phyloP scores from a whole-genome alignment of 2,888 invertebrate species.

The Automeris io region DNA sequence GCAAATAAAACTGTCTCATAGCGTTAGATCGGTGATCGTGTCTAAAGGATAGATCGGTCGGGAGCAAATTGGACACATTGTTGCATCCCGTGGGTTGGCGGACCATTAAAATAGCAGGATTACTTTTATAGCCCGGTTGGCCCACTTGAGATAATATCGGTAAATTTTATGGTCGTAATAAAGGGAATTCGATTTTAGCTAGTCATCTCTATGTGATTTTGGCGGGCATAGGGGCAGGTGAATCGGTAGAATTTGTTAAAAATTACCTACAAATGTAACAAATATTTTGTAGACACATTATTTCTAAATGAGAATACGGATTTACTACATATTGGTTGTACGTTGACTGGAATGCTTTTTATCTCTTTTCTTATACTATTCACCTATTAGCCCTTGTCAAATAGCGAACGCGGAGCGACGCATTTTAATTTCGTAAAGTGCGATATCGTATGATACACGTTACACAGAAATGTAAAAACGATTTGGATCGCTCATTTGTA shows the following conservation, averaged over 20 bases:
- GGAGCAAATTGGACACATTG: slow-evolving; percentile 59
- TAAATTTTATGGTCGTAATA: slow-evolving; percentile 72
- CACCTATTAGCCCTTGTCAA: too few relatives aligned
- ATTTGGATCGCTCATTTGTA: too few relatives aligned
- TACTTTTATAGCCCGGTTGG: slow-evolving; percentile 69
- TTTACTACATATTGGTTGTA: too few relatives aligned
- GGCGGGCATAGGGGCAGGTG: slow-evolving; percentile 28
- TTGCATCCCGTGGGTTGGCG: slow-evolving; percentile 67
- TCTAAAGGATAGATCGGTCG: slow-evolving; percentile 29
- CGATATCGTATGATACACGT: too few relatives aligned
- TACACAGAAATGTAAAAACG: too few relatives aligned
- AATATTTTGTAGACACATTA: too few relatives aligned
- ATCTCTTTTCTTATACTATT: too few relatives aligned
- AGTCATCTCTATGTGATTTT: slow-evolving; percentile 67
- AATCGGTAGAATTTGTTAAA: slow-evolving; percentile 22
- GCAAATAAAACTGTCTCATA: slow-evolving; percentile 30
- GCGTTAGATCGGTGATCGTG: slow-evolving; percentile 27
- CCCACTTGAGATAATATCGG: slow-evolving; percentile 72
- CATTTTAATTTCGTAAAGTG: too few relatives aligned
- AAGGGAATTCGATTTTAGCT: slow-evolving; percentile 71
- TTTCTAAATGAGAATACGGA: too few relatives aligned
- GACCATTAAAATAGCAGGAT: slow-evolving; percentile 72
- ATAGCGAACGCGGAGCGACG: too few relatives aligned
- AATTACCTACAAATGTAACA: background rate
- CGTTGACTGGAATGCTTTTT: too few relatives aligned